Conservation (phyloP, 2,797 vertebrate genomes). For the Geotrypetes seraphini region DNA sequence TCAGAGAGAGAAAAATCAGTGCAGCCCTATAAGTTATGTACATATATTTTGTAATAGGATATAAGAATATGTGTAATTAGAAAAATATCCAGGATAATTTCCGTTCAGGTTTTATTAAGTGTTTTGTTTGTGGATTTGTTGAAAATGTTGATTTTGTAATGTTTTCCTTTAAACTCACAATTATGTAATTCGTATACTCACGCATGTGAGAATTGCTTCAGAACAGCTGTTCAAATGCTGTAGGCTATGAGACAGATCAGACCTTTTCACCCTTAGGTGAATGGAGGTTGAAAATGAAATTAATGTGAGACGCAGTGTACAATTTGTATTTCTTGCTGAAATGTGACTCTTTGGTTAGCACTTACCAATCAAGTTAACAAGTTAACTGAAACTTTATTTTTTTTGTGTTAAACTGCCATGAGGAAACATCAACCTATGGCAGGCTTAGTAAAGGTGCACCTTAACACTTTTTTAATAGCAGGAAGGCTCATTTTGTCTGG, state of each 20-base stretch:
- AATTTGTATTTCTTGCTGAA: slow-evolving; percentile 18
- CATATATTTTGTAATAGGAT: too few relatives aligned
- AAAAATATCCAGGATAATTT: too few relatives aligned
- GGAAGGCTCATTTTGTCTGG: too few relatives aligned
- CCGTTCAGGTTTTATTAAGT: too few relatives aligned
- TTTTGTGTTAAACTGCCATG: slow-evolving; percentile 24
- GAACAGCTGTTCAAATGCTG: slow-evolving; percentile 36
- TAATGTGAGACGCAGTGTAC: slow-evolving; percentile 19
- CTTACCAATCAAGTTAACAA: slow-evolving; percentile 33
- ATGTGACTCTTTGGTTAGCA: slow-evolving; percentile 20
- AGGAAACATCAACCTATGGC: slow-evolving; percentile 15
- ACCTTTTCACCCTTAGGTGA: slow-evolving; percentile 16
- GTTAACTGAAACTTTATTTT: slow-evolving; percentile 35
- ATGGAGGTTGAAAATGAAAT: too few relatives aligned
- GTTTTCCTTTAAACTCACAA: accelerated
- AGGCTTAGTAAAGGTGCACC: background rate
- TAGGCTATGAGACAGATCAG: slow-evolving; percentile 4
- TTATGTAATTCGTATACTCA: background rate
- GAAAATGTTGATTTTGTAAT: background rate
- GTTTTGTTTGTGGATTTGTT: background rate
- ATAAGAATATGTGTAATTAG: too few relatives aligned
- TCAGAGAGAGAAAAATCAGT: too few relatives aligned
- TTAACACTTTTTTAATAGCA: too few relatives aligned
- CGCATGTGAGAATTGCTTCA: background rate
- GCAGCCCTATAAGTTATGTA: too few relatives aligned